Conservation (phyloP, 2,113 vertebrate genomes). For the Edolisoma coerulescens region DNA sequence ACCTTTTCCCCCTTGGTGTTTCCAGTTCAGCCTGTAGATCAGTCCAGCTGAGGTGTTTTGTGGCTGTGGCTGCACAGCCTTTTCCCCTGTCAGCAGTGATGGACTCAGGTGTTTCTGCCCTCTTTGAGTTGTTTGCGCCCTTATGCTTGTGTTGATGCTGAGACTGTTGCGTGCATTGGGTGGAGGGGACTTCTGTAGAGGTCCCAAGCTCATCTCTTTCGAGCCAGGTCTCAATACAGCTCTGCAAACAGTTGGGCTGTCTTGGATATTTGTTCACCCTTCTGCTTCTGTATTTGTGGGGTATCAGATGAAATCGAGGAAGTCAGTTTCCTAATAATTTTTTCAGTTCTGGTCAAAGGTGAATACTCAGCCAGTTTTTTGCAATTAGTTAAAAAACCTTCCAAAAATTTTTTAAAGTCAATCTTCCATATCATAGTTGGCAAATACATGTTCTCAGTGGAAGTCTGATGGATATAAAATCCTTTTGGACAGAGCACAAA, state of each 20-base stretch:
- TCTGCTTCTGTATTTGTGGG: background rate
- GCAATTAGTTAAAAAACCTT: background rate
- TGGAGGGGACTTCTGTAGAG: background rate
- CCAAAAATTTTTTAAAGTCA: background rate
- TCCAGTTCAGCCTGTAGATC: background rate
- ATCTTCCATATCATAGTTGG: background rate
- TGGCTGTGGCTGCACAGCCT: too few species aligned
- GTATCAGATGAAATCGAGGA: background rate
- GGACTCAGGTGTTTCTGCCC: background rate
- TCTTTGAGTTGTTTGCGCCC: background rate
- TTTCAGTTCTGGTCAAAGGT: background rate
- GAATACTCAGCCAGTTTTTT: background rate
- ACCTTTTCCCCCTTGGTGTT: background rate
- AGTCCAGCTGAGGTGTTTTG: background rate
- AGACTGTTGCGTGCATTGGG: too few species aligned
- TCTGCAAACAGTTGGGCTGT: background rate
- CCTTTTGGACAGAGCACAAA: background rate
- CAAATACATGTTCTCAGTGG: background rate
- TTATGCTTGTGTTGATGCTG: background rate
- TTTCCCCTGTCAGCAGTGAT: background rate
- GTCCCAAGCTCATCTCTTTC: background rate
- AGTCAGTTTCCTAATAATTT: background rate
- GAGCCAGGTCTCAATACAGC: background rate
- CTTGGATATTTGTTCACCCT: background rate
- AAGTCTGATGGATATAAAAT: background rate